These are phyloP conservation scores for Trisateles emortualis DNA, from an alignment of 2,888 invertebrate genomes.

Conservation along the genomic window DNA sequence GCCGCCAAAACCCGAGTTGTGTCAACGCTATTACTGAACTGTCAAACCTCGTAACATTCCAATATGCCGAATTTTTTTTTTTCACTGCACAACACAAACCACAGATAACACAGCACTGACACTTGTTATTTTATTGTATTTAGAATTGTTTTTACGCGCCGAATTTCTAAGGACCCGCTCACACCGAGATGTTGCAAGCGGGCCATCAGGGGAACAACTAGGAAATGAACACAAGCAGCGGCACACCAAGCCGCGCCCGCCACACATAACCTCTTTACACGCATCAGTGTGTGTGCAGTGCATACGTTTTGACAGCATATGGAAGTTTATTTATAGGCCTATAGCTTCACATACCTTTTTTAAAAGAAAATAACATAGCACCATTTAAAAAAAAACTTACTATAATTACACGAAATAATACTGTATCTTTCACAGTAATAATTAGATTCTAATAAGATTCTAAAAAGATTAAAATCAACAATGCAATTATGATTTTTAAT, in stretches of 20 bases:
- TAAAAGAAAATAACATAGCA: slow-evolving; percentile 21
- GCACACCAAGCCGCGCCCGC: slow-evolving; percentile 66
- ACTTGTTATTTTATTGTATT: slow-evolving; percentile 31
- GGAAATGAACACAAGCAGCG: slow-evolving; percentile 77
- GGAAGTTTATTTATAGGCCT: slow-evolving; percentile 73
- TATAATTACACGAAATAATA: no score
- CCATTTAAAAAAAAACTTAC: background rate
- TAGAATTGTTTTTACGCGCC: slow-evolving; percentile 69
- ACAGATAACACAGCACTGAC: slow-evolving; percentile 45
- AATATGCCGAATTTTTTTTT: slow-evolving; percentile 34
- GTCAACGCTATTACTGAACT: slow-evolving; percentile 40
- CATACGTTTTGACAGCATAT: slow-evolving; percentile 77
- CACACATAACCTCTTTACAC: slow-evolving; percentile 54
- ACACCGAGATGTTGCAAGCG: slow-evolving; percentile 83
- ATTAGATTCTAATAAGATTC: slow-evolving; percentile 40
- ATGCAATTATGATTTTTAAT: slow-evolving; percentile 43
- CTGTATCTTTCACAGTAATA: slow-evolving; percentile 13
- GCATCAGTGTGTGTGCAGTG: slow-evolving; percentile 62
- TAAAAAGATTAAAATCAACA: slow-evolving; percentile 14
- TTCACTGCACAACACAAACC: slow-evolving; percentile 50
- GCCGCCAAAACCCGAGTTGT: slow-evolving; percentile 56
- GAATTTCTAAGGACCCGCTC: slow-evolving; percentile 80
- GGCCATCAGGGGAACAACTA: slow-evolving; percentile 83
- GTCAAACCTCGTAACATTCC: slow-evolving; percentile 67
- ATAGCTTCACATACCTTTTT: slow-evolving; percentile 38